Evolutionary conservation across 2,888 invertebrate genomes (phyloP).

Genomic region (Spodoptera exigua): DNA sequence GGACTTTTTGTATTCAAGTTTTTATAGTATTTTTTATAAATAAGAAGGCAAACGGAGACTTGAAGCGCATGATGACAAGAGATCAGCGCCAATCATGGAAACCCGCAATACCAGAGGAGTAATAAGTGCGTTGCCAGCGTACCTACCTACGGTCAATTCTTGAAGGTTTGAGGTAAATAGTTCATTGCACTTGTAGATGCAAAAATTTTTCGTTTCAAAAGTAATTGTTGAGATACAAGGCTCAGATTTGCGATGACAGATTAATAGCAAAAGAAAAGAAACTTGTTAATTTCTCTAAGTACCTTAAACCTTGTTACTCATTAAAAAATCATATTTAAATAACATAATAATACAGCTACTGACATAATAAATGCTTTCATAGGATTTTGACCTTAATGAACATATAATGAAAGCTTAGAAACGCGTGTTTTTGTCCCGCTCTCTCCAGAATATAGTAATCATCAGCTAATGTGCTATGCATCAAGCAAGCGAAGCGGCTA

Average conservation of each 20-base stretch:
- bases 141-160: too few species aligned
- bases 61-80: too few species aligned
- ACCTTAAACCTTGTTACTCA: neutral
- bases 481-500: constrained; percentile 14
- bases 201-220: neutral
- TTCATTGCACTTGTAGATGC: neutral
- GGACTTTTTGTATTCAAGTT: too few species aligned
- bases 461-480: constrained; percentile 22
- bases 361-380: constrained; percentile 15
- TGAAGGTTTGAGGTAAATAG: too few species aligned
- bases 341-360: constrained; percentile 14
- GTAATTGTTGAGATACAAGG: too few species aligned
- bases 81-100: too few species aligned
- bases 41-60: too few species aligned
- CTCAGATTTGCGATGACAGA: too few species aligned
- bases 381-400: constrained; percentile 46
- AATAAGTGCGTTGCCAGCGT: too few species aligned
- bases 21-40: too few species aligned
- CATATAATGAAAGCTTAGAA: constrained; percentile 41
- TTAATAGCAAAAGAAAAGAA: neutral
- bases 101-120: too few species aligned
- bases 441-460: constrained; percentile 38
- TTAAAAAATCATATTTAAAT: constrained; percentile 10
- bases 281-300: constrained; percentile 1
- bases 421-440: constrained; percentile 36